Base-by-base conservation (phyloP, 2,113 vertebrate species). In the Callaeas wilsoni region DNA sequence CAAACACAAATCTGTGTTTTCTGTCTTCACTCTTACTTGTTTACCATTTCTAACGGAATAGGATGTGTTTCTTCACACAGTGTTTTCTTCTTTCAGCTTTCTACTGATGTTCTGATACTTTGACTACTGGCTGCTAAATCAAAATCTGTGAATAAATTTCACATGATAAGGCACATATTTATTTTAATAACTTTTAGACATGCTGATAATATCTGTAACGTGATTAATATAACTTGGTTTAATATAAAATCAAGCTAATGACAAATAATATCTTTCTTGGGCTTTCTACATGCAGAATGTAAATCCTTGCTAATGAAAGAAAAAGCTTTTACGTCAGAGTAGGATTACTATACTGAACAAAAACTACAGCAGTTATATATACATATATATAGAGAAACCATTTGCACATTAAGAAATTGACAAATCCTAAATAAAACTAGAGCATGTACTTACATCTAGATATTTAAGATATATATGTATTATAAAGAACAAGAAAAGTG, bases 121-220 rank as follows among this genome's bases (percentile, higher is more conserved):
- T 57, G 55, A 67, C 50, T 80, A 75, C 29, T 63, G 44, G 47
- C 41, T 46, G 29, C 62, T 82, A 85, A 88, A 73, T 68, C 46
- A 82, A 94, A 92, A 78, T 29, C 47, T 32, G 25, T 41, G 49
- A 78, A 84, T 39, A 84, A 92, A 78, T 9, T 77, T 77, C 29
- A 12, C 3, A 78, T 92, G 49, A 62, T 29, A 80, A 59, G 27
- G 17, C 32, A 70, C 25, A 16, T n/a, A 75, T 2, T 29, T 37
- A 53, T 52, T 85, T 83, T 86, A 94, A 92, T 86, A 84, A 94
- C 35, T 83, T 94, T 89, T 68, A 39, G 60, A 91, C 44, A 55
- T 47, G 41, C 68, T 84, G 53, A 89, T 32, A 84, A 49, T 84
- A 60, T 87, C 75, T 70, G 16, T 23, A 42, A 71, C 68, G 27